Base-by-base conservation (phyloP, 2,113 vertebrate genomes). In the Apistogramma diplotaenia region DNA sequence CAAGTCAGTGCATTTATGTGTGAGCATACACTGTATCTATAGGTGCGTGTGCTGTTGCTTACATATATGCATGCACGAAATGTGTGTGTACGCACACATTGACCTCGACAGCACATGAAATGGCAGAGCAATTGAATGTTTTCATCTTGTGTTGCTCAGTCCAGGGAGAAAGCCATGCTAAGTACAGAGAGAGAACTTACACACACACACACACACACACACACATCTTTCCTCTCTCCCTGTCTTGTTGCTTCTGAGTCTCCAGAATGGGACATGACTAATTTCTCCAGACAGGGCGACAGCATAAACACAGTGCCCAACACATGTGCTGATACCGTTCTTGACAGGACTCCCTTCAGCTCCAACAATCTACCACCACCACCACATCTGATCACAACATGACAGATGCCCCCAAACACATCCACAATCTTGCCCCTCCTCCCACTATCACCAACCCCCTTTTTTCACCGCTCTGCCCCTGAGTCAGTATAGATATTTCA, bases 211-310 rank as follows among this genome's bases (percentile, higher is more conserved):
- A 58, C 54, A 29, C 46, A 59, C 70, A 53, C 29, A 31, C 51
- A 73, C 76, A 43, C 49, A 2, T 18, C 57, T 43, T 8, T 51
- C 31, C 16, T 62, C 54, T 71, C 31, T 12, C 46, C 76, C 62
- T 56, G 21, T 87, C 83, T 82, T 13, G 7, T 76, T 71, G 71
- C 74, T 71, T 83, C 78, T 29, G 40, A 19, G 49, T 86, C 76
- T 86, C 83, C 59, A 72, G 60, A 85, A 85, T n/a, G 54, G 67
- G 83, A 86, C 54, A 77, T 74, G 86, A 89, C 89, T 90, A 90
- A 93, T 92, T 91, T 83, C 82, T 79, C 27, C 74, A 85, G 90
- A 91, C 81, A 91, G 70, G 77, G 76, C 61, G 49, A 88, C 76
- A 90, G 79, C 76, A 51, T 78, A 85, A 90, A 90, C 88, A 85